A percentile compares a stretch with the other conserved stretches of the same genome.
phyloP scores from a whole-genome alignment of 2,888 invertebrate genomes.

The Tenodera sinensis region DNA sequence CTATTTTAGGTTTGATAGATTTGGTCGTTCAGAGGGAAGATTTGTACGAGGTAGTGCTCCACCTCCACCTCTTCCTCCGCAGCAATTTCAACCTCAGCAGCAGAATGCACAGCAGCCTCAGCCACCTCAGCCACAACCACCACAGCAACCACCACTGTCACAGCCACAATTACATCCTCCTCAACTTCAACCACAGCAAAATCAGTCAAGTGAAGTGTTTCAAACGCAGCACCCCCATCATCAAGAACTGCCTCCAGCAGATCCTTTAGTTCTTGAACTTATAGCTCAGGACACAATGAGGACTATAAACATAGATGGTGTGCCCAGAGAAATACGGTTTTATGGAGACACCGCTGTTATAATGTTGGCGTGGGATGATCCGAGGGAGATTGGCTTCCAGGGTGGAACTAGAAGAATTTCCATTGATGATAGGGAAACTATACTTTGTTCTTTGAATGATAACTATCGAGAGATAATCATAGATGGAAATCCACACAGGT shows the following conservation, averaged over 20 bases:
- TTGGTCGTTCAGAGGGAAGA: slow-evolving; percentile 4
- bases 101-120: too few relatives aligned
- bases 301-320: slow-evolving; percentile 77
- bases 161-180: background rate
- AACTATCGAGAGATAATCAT: slow-evolving; percentile 69
- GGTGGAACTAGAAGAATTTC: slow-evolving; percentile 71
- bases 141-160: background rate
- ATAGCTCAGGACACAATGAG: slow-evolving; percentile 68
- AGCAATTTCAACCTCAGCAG: background rate
- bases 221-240: background rate
- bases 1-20: slow-evolving; percentile 21
- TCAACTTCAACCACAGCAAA: background rate
- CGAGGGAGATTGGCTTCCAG: slow-evolving; percentile 79
- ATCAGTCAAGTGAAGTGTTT: background rate
- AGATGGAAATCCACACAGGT: slow-evolving; percentile 64
- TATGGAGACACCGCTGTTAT: slow-evolving; percentile 83
- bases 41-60: slow-evolving; percentile 7
- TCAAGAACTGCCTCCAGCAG: slow-evolving; percentile 46
- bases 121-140: background rate
- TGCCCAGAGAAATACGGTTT: slow-evolving; percentile 76
- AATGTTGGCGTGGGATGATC: slow-evolving; percentile 81
- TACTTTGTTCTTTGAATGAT: slow-evolving; percentile 60
- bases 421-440: slow-evolving; percentile 72
- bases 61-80: background rate
- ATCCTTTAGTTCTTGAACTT: slow-evolving; percentile 49